These are phyloP conservation scores for Pogona vitticeps DNA, from an alignment of 2,113 vertebrate genomes.

Conservation along the genomic window DNA sequence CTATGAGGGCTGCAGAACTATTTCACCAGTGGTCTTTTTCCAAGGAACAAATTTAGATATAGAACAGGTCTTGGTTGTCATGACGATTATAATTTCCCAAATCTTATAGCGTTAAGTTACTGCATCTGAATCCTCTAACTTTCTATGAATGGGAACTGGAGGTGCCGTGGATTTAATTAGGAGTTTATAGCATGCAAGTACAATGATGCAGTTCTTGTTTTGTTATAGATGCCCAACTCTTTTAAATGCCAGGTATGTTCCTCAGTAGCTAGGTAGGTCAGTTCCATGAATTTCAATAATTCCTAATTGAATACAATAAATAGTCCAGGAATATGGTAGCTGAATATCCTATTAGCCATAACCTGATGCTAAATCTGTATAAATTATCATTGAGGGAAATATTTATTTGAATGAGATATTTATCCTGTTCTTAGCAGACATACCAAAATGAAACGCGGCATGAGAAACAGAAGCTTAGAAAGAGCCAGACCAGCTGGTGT, in stretches of 20 bases:
- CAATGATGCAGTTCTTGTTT: slow-evolving; percentile 41
- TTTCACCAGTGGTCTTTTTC: slow-evolving; percentile 32
- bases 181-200: slow-evolving; percentile 30
- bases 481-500: slow-evolving; percentile 59
- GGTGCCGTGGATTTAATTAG: slow-evolving; percentile 12
- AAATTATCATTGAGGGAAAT: slow-evolving; percentile 60
- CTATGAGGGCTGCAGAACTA: slow-evolving; percentile 15
- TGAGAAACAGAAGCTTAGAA: slow-evolving; percentile 73
- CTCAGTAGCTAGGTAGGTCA: slow-evolving; percentile 41
- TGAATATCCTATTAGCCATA: slow-evolving; percentile 65
- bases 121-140: background rate
- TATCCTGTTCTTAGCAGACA: slow-evolving; percentile 8
- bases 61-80: slow-evolving; percentile 22
- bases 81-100: slow-evolving; percentile 3
- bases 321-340: slow-evolving; percentile 57
- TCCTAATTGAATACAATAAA: slow-evolving; percentile 66
- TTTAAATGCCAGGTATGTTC: slow-evolving; percentile 43
- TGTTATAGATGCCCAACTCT: slow-evolving; percentile 46
- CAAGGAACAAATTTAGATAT: slow-evolving; percentile 12
- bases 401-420: too few species aligned
- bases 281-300: slow-evolving; percentile 49
- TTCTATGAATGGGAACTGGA: slow-evolving; percentile 1
- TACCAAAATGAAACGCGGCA: slow-evolving; percentile 54
- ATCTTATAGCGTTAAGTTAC: slow-evolving; percentile 1
- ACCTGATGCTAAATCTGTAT: slow-evolving; percentile 69